Percentiles rank a stretch among this genome's conserved stretches.
Evolutionary conservation across 2,888 invertebrate species (phyloP).

Genomic region (Zele albiditarsus): DNA sequence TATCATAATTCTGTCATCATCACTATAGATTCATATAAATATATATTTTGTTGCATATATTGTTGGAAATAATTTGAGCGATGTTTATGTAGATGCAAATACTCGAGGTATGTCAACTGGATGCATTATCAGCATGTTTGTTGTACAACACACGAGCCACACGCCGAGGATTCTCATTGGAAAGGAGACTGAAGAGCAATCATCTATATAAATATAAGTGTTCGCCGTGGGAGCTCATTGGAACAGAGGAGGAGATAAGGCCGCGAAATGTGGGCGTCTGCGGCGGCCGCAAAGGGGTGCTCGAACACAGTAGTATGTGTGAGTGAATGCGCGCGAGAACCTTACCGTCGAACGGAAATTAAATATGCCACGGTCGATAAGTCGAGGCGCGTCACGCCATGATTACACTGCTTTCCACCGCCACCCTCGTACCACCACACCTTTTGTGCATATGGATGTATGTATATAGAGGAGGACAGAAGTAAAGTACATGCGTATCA

Average conservation of each 20-base stretch:
- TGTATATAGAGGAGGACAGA: neutral
- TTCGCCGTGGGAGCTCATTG: constrained; percentile 69
- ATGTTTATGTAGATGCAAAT: too few species aligned
- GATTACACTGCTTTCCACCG: constrained; percentile 3
- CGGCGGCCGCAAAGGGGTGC: constrained; percentile 23
- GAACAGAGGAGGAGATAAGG: constrained; percentile 70
- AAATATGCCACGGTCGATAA: constrained; percentile 73
- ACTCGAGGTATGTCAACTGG: too few species aligned
- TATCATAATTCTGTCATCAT: too few species aligned
- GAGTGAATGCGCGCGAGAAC: constrained; percentile 41
- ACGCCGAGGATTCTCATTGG: neutral
- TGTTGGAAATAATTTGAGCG: too few species aligned
- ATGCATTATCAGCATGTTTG: too few species aligned
- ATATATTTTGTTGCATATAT: too few species aligned
- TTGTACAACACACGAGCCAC: too few species aligned
- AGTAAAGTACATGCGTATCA: constrained; percentile 63
- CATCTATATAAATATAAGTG: constrained; percentile 58
- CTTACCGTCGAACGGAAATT: constrained; percentile 70
- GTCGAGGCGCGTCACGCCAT: constrained; percentile 53
- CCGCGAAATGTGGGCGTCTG: constrained; percentile 45
- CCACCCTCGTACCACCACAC: constrained; percentile 46
- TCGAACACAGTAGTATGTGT: constrained; percentile 30
- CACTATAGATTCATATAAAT: too few species aligned
- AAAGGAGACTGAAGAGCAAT: constrained; percentile 24
- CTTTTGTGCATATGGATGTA: neutral